Conservation (phyloP, 2,888 invertebrate genomes). For the Microctonus aethiopoides region DNA sequence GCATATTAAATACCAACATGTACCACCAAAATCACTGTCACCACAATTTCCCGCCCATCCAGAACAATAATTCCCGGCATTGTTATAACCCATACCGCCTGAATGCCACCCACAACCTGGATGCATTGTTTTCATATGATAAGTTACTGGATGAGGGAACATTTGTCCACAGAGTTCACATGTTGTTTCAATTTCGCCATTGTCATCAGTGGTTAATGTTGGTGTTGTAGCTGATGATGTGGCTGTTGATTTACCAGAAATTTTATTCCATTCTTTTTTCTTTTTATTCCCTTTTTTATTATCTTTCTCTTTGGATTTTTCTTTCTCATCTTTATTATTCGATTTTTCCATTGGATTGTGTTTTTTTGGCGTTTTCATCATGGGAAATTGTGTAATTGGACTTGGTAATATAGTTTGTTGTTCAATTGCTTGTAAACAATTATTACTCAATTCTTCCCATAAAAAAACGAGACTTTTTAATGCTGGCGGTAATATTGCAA, state of each 20-base stretch:
- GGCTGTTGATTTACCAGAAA: slow-evolving; percentile 46
- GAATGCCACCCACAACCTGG: slow-evolving; percentile 91
- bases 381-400: slow-evolving; percentile 64
- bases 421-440: slow-evolving; percentile 75
- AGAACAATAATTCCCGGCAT: slow-evolving; percentile 86
- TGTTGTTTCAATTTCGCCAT: slow-evolving; percentile 65
- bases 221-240: neutral
- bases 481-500: slow-evolving; percentile 86
- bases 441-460: slow-evolving; percentile 87
- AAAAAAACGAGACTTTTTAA: slow-evolving; percentile 86
- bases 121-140: slow-evolving; percentile 91
- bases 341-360: neutral
- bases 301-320: slow-evolving; percentile 67
- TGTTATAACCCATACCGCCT: slow-evolving; percentile 91
- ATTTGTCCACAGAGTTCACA: slow-evolving; percentile 91
- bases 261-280: slow-evolving; percentile 72
- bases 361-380: slow-evolving; percentile 52
- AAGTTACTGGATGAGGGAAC: slow-evolving; percentile 84
- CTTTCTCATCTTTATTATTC: slow-evolving; percentile 56
- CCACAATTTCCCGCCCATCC: slow-evolving; percentile 93
- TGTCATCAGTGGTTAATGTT: slow-evolving; percentile 37
- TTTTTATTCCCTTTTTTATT: slow-evolving; percentile 69
- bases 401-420: slow-evolving; percentile 74
- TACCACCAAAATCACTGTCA: slow-evolving; percentile 82
- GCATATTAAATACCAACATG: slow-evolving; percentile 93